These are phyloP conservation scores for Gryllus bimaculatus DNA, from an alignment of 1,140 invertebrate species.

Conservation along the genomic window DNA sequence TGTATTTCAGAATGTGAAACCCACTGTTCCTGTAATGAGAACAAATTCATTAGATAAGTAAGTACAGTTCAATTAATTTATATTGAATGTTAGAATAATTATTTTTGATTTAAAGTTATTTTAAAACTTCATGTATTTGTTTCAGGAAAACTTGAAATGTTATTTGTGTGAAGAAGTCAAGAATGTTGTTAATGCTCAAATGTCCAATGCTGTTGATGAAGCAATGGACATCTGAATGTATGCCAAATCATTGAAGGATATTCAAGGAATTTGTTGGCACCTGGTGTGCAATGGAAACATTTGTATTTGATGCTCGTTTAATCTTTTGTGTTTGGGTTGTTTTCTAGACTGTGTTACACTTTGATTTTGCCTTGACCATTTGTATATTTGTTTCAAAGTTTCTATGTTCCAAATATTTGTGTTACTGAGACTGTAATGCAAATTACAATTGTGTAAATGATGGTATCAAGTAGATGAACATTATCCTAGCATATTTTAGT, in stretches of 20 bases:
- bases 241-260: not conserved
- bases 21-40: constrained; percentile 14
- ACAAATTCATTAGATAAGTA: constrained; percentile 16
- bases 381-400: no score
- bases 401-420: no score
- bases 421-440: no score
- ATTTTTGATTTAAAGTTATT: not conserved
- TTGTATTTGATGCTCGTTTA: no score
- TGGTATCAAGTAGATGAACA: no score
- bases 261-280: no score
- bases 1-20: constrained; percentile 10
- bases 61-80: constrained; percentile 7
- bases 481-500: no score
- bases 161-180: not conserved
- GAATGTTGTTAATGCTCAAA: not conserved
- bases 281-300: no score
- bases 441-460: no score
- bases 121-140: not conserved
- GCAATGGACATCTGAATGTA: not conserved
- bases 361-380: no score
- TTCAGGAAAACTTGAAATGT: not conserved
- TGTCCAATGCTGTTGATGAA: not conserved
- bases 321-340: no score
- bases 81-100: not conserved
- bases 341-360: no score